phyloP scores from a whole-genome alignment of 2,888 invertebrate species.

The Lasioglossum morio region DNA sequence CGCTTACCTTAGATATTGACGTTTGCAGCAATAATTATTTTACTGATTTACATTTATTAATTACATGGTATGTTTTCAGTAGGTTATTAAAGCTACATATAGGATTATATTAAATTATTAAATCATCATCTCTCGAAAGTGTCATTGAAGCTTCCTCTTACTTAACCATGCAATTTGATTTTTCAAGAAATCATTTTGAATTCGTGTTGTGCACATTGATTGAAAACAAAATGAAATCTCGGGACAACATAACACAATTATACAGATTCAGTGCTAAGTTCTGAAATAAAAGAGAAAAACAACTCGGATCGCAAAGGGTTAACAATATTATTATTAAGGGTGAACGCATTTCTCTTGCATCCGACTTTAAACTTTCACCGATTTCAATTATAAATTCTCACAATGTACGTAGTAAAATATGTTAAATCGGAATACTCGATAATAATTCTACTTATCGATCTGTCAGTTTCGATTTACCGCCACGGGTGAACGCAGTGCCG shows the following conservation, averaged over 20 bases:
- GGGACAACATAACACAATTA: not conserved
- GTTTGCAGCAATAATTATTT: not conserved
- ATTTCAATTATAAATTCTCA: not conserved
- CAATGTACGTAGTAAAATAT: not conserved
- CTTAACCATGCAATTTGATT: not conserved
- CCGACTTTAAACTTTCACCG: not conserved
- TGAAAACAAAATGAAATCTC: not conserved
- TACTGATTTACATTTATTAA: not conserved
- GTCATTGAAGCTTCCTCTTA: not conserved
- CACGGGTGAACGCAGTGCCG: constrained; percentile 14
- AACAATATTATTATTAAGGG: not conserved
- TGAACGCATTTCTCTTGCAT: not conserved
- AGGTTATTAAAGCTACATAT: not conserved
- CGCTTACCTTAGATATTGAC: not conserved
- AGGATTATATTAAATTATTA: not conserved
- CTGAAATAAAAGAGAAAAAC: not conserved
- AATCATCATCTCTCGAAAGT: not conserved
- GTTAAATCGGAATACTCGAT: not conserved
- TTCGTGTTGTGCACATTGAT: not conserved
- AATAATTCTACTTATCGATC: not conserved
- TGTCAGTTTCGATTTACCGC: constrained; percentile 35
- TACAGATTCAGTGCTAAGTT: not conserved
- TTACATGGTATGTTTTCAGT: not conserved
- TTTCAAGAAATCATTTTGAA: not conserved
- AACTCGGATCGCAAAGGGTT: not conserved